Base-by-base conservation (phyloP, 2,113 vertebrate genomes). In the Merops nubicus region DNA sequence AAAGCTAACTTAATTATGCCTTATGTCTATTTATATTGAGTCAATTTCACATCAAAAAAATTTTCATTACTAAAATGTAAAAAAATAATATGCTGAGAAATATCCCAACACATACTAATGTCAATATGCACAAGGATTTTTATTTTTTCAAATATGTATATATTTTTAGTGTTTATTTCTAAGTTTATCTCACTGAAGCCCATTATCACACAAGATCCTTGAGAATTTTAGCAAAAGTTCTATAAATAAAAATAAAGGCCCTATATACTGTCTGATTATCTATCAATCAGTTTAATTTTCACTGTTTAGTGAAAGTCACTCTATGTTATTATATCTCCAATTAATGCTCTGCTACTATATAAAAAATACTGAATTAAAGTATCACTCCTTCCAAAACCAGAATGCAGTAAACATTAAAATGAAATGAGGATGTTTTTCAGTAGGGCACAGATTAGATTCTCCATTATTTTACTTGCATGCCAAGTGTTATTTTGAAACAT, bases 381-480 rank as follows among this genome's bases (percentile, higher is more conserved):
- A 79, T n/a, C 5, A 11, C 5, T 80, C 4, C 8, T 38, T 53
- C 34, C 8, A 65, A 82, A 76, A 29, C 12, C 3, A 53, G 19
- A 53, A 53, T 47, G 34, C 20, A 42, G 50, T 51, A 63, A 79
- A 63, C 21, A 63, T 42, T 8, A 78, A 47, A 53, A 65, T 42
- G 17, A 51, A 62, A 25, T 29, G 0, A 79, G 3, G 9, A 68
- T 85, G 5, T 75, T 88, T 63, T 64, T 48, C 20, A 42, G 34
- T 64, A 82, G 8, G 2, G 4, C 19, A 56, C 2, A 19, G 0
- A 0, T 16, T 15, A 78, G 2, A 2, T 68, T 34, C 67, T 88
- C 40, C 5, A 68, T 43, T 59, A 40, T 59, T 86, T 70, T 64
- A 40, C 15, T 33, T 70, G 15, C 22, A 69, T 1, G 0, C 47